Percentiles rank a stretch among this genome's conserved stretches.
phyloP scores from a whole-genome alignment of 1,140 invertebrate genomes.

The Yoshiicerus persimilis region DNA sequence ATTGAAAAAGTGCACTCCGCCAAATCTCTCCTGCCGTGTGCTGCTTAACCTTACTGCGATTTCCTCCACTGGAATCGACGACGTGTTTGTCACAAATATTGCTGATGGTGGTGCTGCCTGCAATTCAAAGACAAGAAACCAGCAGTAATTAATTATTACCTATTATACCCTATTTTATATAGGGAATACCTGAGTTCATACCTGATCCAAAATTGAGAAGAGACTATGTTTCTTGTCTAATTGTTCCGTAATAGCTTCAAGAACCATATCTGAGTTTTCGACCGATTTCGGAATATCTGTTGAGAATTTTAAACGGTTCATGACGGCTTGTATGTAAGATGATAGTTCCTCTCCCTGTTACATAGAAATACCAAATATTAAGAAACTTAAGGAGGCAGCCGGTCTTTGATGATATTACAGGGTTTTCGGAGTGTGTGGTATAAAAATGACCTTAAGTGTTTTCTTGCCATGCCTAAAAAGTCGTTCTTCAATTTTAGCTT shows the following conservation, averaged over 20 bases:
- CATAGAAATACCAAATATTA: not conserved
- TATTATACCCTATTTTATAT: too few relatives aligned
- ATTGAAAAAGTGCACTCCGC: slow-evolving; percentile 67
- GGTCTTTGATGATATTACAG: not conserved
- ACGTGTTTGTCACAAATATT: slow-evolving; percentile 44
- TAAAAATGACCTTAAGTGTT: slow-evolving; percentile 47
- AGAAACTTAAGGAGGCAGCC: not conserved
- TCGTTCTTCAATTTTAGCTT: slow-evolving; percentile 56
- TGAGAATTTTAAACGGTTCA: slow-evolving; percentile 52
- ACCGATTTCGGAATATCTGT: slow-evolving; percentile 54
- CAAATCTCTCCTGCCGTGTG: slow-evolving; percentile 59
- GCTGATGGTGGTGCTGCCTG: slow-evolving; percentile 53
- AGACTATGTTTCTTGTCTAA: slow-evolving; percentile 58
- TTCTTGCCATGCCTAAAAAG: slow-evolving; percentile 49
- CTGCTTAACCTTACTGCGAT: slow-evolving; percentile 56
- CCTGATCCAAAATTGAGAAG: slow-evolving; percentile 63
- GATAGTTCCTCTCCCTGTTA: slow-evolving; percentile 47
- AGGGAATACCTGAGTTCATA: not conserved
- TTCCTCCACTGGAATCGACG: slow-evolving; percentile 65
- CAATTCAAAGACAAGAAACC: slow-evolving; percentile 55
- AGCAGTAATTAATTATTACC: too few relatives aligned
- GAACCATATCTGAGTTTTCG: slow-evolving; percentile 57
- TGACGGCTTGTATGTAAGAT: slow-evolving; percentile 46
- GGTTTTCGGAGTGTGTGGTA: too few relatives aligned
- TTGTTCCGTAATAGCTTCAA: slow-evolving; percentile 62